phyloP scores from a whole-genome alignment of 2,113 vertebrate genomes.

The Psephotus haematonotus region DNA sequence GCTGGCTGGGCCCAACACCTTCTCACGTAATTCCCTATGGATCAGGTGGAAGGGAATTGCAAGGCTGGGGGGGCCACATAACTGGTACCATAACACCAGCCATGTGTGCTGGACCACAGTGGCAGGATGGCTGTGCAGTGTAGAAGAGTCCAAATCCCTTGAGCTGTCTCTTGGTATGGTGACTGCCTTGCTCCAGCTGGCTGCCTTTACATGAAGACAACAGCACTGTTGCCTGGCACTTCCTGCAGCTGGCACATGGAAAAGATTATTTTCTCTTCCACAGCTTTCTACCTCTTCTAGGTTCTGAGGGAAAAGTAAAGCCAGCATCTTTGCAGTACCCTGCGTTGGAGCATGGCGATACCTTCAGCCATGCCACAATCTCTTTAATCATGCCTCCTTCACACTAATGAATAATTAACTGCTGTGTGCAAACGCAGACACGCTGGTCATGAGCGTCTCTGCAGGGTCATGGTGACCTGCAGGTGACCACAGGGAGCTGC shows the following conservation, averaged over 20 bases:
- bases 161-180: not conserved
- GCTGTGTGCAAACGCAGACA: not conserved
- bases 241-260: not conserved
- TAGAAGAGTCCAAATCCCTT: not conserved
- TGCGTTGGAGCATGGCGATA: accelerated
- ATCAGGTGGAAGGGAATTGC: not conserved
- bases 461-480: constrained; percentile 46
- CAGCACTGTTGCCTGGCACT: not conserved
- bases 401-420: constrained; percentile 54
- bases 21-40: not conserved
- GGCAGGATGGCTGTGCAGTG: not conserved
- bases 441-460: not conserved
- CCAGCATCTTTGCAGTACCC: not conserved
- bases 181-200: not conserved
- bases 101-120: too few relatives aligned
- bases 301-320: not conserved
- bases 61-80: not conserved
- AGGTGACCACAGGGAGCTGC: not conserved
- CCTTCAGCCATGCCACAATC: not conserved
- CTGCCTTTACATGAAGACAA: not conserved
- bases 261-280: not conserved
- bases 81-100: not conserved
- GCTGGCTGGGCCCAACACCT: not conserved
- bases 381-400: not conserved
- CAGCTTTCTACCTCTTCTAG: not conserved